Evolutionary conservation across 2,113 vertebrate species (phyloP).

Genomic region (Perccottus glenii): DNA sequence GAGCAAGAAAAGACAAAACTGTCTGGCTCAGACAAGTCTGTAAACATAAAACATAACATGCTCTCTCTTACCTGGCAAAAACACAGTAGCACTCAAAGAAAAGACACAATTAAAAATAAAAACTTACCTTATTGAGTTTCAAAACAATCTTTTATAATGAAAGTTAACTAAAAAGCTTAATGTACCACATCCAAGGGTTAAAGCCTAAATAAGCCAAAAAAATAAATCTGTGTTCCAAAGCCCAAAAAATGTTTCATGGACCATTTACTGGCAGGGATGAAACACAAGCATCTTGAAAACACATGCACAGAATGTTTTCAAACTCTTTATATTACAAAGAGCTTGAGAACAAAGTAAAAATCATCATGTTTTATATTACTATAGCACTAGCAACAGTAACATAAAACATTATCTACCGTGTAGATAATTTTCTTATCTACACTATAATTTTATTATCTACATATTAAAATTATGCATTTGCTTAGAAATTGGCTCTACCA

Average conservation of each 20-base stretch:
- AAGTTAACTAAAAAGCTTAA: not conserved
- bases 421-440: too few relatives aligned
- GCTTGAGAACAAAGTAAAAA: not conserved
- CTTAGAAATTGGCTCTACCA: too few relatives aligned
- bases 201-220: constrained; percentile 1
- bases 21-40: not conserved
- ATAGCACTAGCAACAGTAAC: too few relatives aligned
- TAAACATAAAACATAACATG: not conserved
- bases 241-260: constrained; percentile 26
- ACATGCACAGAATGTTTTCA: constrained; percentile 24
- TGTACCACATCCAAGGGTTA: not conserved
- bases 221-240: constrained; percentile 32
- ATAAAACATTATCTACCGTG: too few relatives aligned
- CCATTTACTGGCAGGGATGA: constrained; percentile 29
- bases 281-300: constrained; percentile 47
- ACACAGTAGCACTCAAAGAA: not conserved
- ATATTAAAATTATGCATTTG: too few relatives aligned
- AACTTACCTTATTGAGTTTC: not conserved
- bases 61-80: too few relatives aligned
- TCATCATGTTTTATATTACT: too few relatives aligned
- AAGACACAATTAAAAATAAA: not conserved
- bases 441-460: too few relatives aligned
- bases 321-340: constrained; percentile 19
- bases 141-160: not conserved
- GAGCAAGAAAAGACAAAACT: constrained; percentile 3